Evolutionary conservation across 1,140 invertebrate species (phyloP), one percentile per base, ranked within the genome.

Genomic region (Drosophila tani): DNA sequence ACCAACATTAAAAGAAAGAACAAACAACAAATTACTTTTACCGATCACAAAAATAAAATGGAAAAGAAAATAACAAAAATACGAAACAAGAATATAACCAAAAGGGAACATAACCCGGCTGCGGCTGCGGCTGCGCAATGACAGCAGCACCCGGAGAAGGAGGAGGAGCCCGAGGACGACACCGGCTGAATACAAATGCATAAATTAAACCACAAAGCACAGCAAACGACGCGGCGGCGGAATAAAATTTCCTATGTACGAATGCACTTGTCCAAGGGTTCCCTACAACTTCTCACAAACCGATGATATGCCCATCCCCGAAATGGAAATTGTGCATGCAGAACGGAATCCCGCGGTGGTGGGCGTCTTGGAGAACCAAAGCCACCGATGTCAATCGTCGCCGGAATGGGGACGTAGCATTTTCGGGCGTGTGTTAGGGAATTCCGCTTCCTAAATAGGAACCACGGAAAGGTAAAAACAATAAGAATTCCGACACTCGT

Each of bases 251-350:
- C 85, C 84, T 81, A 90, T 88, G 81, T 84, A 81, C 69, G 55
- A 79, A 84, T 90, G 85, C 85, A 90, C 85, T 90, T 90, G 85
- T 84, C 85, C 79, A 90, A 81, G 88, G 85, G 85, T 90, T 76
- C 69, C 60, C 45, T 38, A 67, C 78, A 66, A 64, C 46, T 53
- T 70, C 78, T 82, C 45, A 50, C 50, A 46, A 46, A 35, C 24
- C 50, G 46, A 67, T 49, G 51, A 53, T 38, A 58, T 56, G 55
- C 71, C 50, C 57, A 80, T 64, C 77, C 77, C 77, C 69, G 63
- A 53, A 45, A 46, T 53, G 51, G 56, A 46, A 76, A 82, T 79
- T 79, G 79, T 79, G 79, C 66, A 86, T 82, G 82, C 79, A 76
- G 81, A 86, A 65, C 63, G 66, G 66, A 85, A 65, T 62, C 50